These are phyloP conservation scores for Gymnothorax reevesii DNA, from an alignment of 2,797 vertebrate species.

Conservation along the genomic window DNA sequence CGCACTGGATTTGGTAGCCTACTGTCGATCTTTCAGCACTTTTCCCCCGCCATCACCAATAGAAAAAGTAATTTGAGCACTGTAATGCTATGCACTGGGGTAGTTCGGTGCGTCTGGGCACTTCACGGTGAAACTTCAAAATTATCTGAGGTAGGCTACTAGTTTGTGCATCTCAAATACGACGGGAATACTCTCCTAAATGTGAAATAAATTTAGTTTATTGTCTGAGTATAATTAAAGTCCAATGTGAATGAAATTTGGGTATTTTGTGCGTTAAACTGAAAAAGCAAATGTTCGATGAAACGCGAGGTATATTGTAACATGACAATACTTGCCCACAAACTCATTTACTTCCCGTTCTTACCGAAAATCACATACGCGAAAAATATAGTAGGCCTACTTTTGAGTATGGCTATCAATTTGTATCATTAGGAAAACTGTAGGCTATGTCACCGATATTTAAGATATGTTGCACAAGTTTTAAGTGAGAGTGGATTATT, in stretches of 20 bases:
- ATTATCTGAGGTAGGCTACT: not conserved
- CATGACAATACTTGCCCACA: not conserved
- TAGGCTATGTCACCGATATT: not conserved
- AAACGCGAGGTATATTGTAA: not conserved
- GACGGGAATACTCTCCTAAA: not conserved
- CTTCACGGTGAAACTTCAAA: not conserved
- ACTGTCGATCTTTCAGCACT: too few species aligned
- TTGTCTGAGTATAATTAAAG: not conserved
- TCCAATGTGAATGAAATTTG: not conserved
- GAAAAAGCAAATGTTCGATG: not conserved
- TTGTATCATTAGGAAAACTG: not conserved
- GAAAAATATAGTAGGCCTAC: not conserved
- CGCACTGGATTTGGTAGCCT: too few species aligned
- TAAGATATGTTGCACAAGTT: not conserved
- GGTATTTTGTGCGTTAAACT: not conserved
- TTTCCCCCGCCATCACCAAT: too few species aligned
- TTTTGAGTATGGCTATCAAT: not conserved
- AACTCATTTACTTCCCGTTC: not conserved
- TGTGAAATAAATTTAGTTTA: not conserved
- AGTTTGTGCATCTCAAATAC: not conserved
- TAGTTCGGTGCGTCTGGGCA: not conserved
- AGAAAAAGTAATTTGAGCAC: too few species aligned
- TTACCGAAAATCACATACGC: not conserved
- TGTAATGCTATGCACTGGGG: too few species aligned
- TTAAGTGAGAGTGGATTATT: not conserved